phyloP scores from a whole-genome alignment of 1,140 invertebrate genomes.

The Glossosoma conforme region DNA sequence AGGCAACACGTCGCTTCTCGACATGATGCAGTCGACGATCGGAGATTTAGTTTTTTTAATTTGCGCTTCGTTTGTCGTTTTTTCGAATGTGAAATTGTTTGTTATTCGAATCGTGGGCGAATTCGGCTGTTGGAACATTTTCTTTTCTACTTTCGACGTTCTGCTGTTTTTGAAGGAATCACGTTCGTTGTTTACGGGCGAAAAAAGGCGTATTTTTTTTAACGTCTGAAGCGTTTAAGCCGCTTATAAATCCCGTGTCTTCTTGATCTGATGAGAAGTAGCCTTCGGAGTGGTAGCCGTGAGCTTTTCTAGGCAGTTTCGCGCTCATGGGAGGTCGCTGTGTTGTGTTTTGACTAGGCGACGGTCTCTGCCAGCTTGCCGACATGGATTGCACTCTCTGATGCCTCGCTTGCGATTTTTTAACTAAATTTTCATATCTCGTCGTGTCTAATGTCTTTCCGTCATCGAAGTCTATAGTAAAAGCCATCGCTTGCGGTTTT shows the following conservation, averaged over 20 bases:
- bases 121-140: conserved; percentile 2
- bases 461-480: conserved; percentile 65
- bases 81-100: too few relatives aligned
- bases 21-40: conserved; percentile 50
- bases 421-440: conserved; percentile 60
- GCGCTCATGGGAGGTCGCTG: conserved; percentile 56
- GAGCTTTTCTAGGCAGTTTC: conserved; percentile 52
- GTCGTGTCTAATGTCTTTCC: conserved; percentile 56
- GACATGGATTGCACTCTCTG: conserved; percentile 66
- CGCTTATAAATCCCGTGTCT: too few relatives aligned
- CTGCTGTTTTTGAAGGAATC: conserved; percentile 17
- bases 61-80: conserved; percentile 35
- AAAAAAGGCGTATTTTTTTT: too few relatives aligned
- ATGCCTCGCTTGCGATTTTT: conserved; percentile 64
- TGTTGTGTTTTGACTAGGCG: conserved; percentile 25
- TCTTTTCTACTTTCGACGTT: conserved; percentile 8
- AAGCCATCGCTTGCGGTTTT: conserved; percentile 51
- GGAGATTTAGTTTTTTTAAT: conserved; percentile 45
- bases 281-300: conserved; percentile 63
- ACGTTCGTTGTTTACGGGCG: conserved; percentile 9
- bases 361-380: conserved; percentile 37
- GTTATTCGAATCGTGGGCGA: conserved; percentile 12
- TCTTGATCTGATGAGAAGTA: conserved; percentile 65
- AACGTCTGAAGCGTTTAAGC: too few relatives aligned
- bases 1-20: conserved; percentile 46